Conservation (phyloP, 1,140 invertebrate species). For the Gryon sp. region DNA sequence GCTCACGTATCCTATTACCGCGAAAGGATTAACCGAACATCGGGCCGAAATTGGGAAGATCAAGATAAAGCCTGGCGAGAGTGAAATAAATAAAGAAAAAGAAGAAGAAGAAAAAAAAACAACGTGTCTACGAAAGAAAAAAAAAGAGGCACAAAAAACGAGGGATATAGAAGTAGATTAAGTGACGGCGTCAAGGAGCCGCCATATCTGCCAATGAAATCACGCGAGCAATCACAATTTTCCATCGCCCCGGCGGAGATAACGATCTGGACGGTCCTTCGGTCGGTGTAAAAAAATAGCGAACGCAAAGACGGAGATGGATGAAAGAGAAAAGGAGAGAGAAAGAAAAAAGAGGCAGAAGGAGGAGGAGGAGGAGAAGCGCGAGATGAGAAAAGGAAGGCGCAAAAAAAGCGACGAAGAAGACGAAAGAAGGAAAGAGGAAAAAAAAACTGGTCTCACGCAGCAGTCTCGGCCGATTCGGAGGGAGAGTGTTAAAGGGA, state of each 20-base stretch:
- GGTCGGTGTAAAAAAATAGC: conserved; percentile 35
- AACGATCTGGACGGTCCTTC: conserved; percentile 38
- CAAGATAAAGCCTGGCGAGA: conserved; percentile 20
- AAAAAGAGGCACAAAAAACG: too few relatives aligned
- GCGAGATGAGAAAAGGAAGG: conserved; percentile 1
- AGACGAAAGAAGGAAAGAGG: conserved; percentile 3
- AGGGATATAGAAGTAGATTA: too few relatives aligned
- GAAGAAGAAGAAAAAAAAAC: neutral
- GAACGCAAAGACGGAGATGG: conserved; percentile 1
- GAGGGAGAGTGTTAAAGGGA: conserved; percentile 35
- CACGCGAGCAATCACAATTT: conserved; percentile 59
- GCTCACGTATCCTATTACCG: conserved; percentile 40
- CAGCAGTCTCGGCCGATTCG: conserved; percentile 1
- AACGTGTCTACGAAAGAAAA: neutral
- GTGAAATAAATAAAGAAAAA: neutral
- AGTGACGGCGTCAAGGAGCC: conserved; percentile 51
- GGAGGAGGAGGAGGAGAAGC: neutral
- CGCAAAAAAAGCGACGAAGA: conserved; percentile 13
- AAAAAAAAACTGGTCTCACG: conserved; percentile 47
- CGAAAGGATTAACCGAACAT: conserved; percentile 18
- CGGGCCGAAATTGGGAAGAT: conserved; percentile 37
- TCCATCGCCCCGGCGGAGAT: conserved; percentile 51
- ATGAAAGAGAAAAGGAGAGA: neutral
- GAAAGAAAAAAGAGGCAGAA: conserved; percentile 5
- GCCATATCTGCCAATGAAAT: conserved; percentile 59